phyloP scores from a whole-genome alignment of 64 coral and sea anemone genomes.

The Hydrozoanthus tunicans region DNA sequence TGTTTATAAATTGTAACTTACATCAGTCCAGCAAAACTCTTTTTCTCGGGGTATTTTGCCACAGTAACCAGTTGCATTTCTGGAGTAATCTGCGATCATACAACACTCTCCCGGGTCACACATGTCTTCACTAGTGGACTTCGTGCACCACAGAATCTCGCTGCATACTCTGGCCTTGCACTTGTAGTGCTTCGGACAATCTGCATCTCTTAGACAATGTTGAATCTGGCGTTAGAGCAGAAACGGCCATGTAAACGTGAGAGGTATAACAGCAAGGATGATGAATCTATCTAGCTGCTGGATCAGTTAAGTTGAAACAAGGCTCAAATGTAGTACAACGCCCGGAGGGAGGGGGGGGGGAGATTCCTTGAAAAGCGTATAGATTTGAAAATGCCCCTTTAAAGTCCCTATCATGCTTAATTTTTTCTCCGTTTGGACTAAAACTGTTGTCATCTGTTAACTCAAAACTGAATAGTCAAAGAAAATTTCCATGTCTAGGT shows the following conservation, averaged over 20 bases:
- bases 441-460: no score
- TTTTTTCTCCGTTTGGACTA: no score
- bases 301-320: neutral
- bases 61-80: neutral
- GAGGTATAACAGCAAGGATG: no score
- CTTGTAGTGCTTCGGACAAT: slow-evolving; percentile 23
- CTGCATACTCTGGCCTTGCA: slow-evolving; percentile 6
- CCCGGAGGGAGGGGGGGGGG: no score
- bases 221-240: neutral
- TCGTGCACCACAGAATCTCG: neutral
- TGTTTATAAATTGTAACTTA: neutral
- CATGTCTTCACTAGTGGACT: neutral
- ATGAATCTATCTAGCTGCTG: no score
- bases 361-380: no score
- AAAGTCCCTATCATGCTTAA: no score
- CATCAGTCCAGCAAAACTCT: slow-evolving; percentile 27
- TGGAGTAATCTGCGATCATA: neutral
- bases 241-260: no score
- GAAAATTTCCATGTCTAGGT: no score
- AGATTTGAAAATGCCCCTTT: no score
- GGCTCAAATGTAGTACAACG: neutral
- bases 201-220: slow-evolving; percentile 25
- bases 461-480: no score
- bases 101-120: slow-evolving; percentile 30
- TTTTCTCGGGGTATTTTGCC: slow-evolving; percentile 1